Evolutionary conservation across 2,888 invertebrate species (phyloP).

Genomic region (Drosophila kokeensis): DNA sequence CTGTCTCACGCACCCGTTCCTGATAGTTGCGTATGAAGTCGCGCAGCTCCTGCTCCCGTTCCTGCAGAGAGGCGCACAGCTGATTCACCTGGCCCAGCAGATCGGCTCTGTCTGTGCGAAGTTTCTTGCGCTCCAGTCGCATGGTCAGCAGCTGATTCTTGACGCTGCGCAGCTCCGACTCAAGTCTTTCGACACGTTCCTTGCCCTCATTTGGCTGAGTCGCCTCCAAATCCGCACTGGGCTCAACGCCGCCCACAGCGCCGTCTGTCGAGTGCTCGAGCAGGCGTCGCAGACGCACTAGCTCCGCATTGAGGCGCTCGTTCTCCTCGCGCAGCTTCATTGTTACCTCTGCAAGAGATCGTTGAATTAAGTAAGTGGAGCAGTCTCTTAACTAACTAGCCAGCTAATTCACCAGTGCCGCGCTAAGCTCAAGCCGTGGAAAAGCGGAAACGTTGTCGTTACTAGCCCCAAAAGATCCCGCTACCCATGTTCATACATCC

Average conservation of each 20-base stretch:
- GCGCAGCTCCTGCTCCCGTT: slow-evolving; percentile 96
- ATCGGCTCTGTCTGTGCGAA: slow-evolving; percentile 97
- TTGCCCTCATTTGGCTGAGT: slow-evolving; percentile 83
- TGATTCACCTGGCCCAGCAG: slow-evolving; percentile 97
- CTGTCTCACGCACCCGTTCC: slow-evolving; percentile 93
- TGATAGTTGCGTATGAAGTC: slow-evolving; percentile 98
- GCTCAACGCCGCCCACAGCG: slow-evolving; percentile 86
- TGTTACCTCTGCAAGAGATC: slow-evolving; percentile 73
- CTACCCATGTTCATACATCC: neutral
- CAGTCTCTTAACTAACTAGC: neutral
- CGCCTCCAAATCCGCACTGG: slow-evolving; percentile 84
- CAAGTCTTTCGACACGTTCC: slow-evolving; percentile 86
- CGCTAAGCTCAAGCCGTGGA: slow-evolving; percentile 66
- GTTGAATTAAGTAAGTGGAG: neutral
- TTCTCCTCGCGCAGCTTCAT: slow-evolving; percentile 88
- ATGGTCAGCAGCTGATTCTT: slow-evolving; percentile 87
- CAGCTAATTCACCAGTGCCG: slow-evolving; percentile 32
- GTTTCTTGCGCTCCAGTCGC: slow-evolving; percentile 94
- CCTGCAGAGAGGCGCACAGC: slow-evolving; percentile 95
- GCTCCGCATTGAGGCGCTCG: slow-evolving; percentile 88
- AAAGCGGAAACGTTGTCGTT: slow-evolving; percentile 45
- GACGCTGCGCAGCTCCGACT: slow-evolving; percentile 84
- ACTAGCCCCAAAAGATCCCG: slow-evolving; percentile 19
- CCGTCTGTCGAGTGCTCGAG: slow-evolving; percentile 87
- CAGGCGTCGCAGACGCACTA: slow-evolving; percentile 82